Percentiles rank a stretch among this genome's conserved stretches.
These are phyloP conservation scores for Eunapius fragilis DNA, from an alignment of 37 sponge, comb jelly and placozoan species.

Conservation along the genomic window DNA sequence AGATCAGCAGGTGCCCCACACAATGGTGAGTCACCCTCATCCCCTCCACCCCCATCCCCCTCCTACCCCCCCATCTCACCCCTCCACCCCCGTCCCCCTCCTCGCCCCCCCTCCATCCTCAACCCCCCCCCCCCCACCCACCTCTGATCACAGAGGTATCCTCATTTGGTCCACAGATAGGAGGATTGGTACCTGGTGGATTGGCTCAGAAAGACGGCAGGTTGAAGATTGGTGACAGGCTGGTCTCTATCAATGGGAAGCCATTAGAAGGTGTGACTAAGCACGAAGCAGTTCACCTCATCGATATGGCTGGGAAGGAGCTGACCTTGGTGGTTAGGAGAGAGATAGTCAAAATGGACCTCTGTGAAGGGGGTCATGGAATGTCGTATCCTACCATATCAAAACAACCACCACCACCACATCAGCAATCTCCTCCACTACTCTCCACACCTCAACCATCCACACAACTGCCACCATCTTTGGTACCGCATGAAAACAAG, in stretches of 20 bases:
- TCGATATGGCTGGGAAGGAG: conserved; percentile 48
- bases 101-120: too few relatives aligned
- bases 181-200: conserved; percentile 54
- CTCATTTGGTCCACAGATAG: conserved; percentile 34
- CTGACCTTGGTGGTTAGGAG: conserved; percentile 48
- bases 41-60: not conserved
- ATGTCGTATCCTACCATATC: too few relatives aligned
- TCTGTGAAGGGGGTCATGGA: too few relatives aligned
- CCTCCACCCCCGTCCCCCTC: too few relatives aligned
- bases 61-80: too few relatives aligned
- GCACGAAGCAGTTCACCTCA: conserved; percentile 42
- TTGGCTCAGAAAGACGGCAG: conserved; percentile 63
- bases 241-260: conserved; percentile 65
- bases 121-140: too few relatives aligned
- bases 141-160: not conserved
- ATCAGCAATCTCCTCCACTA: conserved; percentile 3
- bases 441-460: not conserved
- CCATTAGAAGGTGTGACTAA: conserved; percentile 42
- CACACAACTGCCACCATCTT: not conserved
- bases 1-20: conserved; percentile 17
- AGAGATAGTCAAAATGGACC: not conserved
- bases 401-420: not conserved
- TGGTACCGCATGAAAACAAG: not conserved
- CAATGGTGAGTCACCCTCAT: conserved; percentile 23
- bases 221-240: conserved; percentile 65